These are phyloP conservation scores for Argopecten irradians DNA, from an alignment of 1,140 invertebrate species.

Conservation along the genomic window DNA sequence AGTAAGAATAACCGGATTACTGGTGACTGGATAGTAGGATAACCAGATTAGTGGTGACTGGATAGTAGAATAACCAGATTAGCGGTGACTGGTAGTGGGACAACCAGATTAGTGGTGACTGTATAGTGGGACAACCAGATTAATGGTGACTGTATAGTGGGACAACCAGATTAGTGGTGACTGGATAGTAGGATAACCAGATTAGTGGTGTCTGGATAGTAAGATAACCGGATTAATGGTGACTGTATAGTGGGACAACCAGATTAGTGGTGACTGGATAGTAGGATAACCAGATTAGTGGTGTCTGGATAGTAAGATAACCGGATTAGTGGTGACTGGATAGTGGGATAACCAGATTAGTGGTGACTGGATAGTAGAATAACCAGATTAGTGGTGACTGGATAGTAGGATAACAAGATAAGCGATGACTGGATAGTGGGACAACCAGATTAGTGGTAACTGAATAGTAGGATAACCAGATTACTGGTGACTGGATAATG, in stretches of 20 bases:
- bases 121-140: neutral
- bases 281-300: neutral
- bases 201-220: too few relatives aligned
- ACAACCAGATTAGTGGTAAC: neutral
- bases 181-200: too few relatives aligned
- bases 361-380: neutral
- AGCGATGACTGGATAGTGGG: neutral
- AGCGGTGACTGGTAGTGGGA: too few relatives aligned
- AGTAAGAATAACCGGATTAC: too few relatives aligned
- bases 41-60: too few relatives aligned
- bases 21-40: too few relatives aligned
- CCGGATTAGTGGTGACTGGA: neutral
- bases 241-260: neutral
- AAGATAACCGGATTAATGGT: neutral
- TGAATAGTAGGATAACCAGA: neutral
- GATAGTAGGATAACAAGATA: neutral
- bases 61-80: too few relatives aligned
- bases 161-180: too few relatives aligned
- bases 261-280: neutral
- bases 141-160: too few relatives aligned
- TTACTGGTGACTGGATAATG: neutral
- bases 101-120: too few relatives aligned
- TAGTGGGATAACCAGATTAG: neutral
- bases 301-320: neutral
- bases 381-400: neutral